Percentiles rank a stretch among this genome's conserved stretches.
These are phyloP conservation scores for Adelosebastes latens DNA, from an alignment of 2,797 vertebrate species.

Conservation along the genomic window DNA sequence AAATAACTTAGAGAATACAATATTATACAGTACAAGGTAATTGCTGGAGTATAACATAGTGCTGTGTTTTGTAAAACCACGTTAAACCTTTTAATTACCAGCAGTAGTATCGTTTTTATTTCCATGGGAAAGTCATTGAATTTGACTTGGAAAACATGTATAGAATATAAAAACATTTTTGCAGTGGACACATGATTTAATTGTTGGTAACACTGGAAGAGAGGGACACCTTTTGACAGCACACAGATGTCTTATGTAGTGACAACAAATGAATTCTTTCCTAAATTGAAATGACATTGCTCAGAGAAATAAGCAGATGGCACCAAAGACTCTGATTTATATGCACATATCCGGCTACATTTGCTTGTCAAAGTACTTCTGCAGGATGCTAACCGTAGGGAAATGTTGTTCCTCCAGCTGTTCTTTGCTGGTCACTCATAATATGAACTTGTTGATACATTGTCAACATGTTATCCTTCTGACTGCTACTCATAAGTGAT, in stretches of 20 bases:
- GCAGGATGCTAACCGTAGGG: slow-evolving; percentile 61
- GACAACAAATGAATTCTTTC: not conserved
- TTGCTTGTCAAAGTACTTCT: slow-evolving; percentile 79
- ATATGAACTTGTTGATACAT: not conserved
- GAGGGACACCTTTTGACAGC: not conserved
- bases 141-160: not conserved
- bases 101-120: not conserved
- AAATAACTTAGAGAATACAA: not conserved
- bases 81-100: not conserved
- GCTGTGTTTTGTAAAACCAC: not conserved
- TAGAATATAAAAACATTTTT: not conserved
- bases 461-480: not conserved
- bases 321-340: slow-evolving; percentile 41
- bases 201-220: not conserved
- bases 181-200: not conserved
- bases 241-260: not conserved
- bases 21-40: not conserved
- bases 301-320: slow-evolving; percentile 7
- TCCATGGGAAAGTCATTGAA: not conserved
- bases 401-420: slow-evolving; percentile 56
- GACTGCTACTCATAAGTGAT: not conserved
- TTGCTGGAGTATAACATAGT: not conserved
- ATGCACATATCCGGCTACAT: slow-evolving; percentile 54
- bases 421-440: slow-evolving; percentile 17
- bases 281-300: not conserved